Conservation (phyloP, 2,113 vertebrate species). For the Capreolus pygargus region DNA sequence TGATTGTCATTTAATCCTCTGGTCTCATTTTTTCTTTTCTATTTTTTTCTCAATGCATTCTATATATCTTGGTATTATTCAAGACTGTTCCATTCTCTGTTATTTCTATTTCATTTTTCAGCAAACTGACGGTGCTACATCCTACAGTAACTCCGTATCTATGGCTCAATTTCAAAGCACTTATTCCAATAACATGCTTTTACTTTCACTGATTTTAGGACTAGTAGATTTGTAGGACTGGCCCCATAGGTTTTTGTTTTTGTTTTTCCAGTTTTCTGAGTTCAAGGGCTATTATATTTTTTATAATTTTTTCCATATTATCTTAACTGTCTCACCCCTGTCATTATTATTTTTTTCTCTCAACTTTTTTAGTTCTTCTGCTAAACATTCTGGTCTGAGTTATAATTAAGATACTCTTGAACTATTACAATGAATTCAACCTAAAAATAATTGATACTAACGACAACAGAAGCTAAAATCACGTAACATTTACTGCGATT, state of each 20-base stretch:
- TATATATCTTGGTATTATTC: background rate
- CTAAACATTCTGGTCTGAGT: background rate
- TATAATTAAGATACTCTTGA: background rate
- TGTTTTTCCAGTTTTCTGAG: background rate
- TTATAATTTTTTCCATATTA: background rate
- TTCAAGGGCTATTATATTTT: background rate
- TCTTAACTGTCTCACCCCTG: background rate
- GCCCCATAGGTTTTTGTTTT: no score
- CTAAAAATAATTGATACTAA: background rate
- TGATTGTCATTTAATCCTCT: conserved; percentile 1
- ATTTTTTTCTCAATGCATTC: background rate
- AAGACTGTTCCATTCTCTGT: background rate
- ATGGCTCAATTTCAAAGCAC: background rate
- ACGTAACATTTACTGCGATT: background rate
- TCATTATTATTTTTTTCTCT: background rate
- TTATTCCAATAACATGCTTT: background rate
- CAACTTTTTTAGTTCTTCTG: background rate
- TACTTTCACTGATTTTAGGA: background rate
- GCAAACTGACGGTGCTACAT: background rate
- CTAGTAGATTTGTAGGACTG: background rate
- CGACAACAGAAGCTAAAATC: background rate
- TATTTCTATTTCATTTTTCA: background rate
- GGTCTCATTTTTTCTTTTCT: background rate
- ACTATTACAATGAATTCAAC: background rate
- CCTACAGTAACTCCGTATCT: background rate